These are phyloP conservation scores for Lingula anatina DNA, from an alignment of 2,888 invertebrate genomes.

Conservation along the genomic window DNA sequence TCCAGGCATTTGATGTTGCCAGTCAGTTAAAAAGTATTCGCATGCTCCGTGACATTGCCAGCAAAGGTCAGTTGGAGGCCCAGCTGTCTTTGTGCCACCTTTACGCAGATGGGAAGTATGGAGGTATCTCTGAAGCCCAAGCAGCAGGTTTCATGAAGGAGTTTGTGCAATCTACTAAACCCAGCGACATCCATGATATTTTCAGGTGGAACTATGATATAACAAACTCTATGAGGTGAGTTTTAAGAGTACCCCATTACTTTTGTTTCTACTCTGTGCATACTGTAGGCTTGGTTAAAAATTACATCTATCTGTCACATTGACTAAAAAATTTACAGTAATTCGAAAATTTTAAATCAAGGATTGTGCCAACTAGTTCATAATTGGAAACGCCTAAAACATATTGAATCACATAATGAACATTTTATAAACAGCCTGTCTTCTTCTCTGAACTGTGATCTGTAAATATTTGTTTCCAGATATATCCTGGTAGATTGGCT, in stretches of 20 bases:
- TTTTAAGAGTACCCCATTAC: too few species aligned
- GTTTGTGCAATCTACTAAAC: conserved; percentile 35
- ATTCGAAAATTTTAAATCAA: too few species aligned
- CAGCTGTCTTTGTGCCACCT: conserved; percentile 32
- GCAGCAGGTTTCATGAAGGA: conserved; percentile 31
- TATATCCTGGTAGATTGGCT: conserved; percentile 50
- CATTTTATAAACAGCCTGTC: too few species aligned
- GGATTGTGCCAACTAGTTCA: too few species aligned
- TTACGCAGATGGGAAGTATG: conserved; percentile 33
- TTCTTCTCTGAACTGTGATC: too few species aligned
- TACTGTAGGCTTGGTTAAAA: too few species aligned
- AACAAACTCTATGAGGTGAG: conserved; percentile 44
- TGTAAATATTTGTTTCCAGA: conserved; percentile 27
- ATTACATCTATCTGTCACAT: too few species aligned
- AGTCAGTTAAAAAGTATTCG: conserved; percentile 35
- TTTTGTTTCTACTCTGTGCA: too few species aligned
- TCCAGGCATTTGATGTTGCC: conserved; percentile 23
- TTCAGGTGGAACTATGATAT: conserved; percentile 31
- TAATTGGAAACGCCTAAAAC: too few species aligned
- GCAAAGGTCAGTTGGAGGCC: conserved; percentile 25
- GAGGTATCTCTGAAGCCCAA: conserved; percentile 28
- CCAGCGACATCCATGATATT: conserved; percentile 29
- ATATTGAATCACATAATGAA: too few species aligned
- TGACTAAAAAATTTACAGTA: too few species aligned
- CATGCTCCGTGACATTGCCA: conserved; percentile 35